Conservation (phyloP, 1,140 invertebrate species). For the Steinernema khuongi region DNA sequence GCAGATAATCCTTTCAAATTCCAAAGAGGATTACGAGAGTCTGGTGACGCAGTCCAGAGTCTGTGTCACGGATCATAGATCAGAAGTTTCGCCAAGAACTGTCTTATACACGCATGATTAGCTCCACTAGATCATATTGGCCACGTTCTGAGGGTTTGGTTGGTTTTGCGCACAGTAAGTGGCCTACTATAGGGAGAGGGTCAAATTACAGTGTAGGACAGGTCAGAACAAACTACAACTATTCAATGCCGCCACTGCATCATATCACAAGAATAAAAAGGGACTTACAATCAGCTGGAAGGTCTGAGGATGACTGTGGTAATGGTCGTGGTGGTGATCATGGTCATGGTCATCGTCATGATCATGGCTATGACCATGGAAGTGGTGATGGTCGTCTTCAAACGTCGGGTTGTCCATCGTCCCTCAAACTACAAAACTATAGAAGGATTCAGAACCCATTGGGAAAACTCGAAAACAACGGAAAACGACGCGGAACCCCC, state of each 20-base stretch:
- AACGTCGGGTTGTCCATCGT: neutral
- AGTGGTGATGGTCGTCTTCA: neutral
- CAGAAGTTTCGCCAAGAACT: too few species aligned
- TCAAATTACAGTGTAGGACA: too few species aligned
- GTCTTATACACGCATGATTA: too few species aligned
- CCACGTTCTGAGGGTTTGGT: too few species aligned
- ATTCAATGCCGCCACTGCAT: neutral
- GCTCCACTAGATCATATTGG: too few species aligned
- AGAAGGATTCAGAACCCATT: neutral
- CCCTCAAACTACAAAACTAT: neutral
- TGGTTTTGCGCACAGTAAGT: too few species aligned
- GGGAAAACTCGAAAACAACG: neutral
- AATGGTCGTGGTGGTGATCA: neutral
- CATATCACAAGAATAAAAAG: neutral
- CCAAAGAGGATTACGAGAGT: too few species aligned
- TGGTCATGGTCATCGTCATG: neutral
- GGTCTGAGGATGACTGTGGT: neutral
- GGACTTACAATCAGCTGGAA: neutral
- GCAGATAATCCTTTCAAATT: too few species aligned
- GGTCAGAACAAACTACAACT: neutral
- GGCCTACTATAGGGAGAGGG: too few species aligned
- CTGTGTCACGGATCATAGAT: too few species aligned
- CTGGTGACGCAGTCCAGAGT: too few species aligned
- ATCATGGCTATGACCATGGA: neutral
- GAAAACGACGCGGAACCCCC: neutral